phyloP scores from a whole-genome alignment of 2,888 invertebrate species.

The Dasypolia templi region DNA sequence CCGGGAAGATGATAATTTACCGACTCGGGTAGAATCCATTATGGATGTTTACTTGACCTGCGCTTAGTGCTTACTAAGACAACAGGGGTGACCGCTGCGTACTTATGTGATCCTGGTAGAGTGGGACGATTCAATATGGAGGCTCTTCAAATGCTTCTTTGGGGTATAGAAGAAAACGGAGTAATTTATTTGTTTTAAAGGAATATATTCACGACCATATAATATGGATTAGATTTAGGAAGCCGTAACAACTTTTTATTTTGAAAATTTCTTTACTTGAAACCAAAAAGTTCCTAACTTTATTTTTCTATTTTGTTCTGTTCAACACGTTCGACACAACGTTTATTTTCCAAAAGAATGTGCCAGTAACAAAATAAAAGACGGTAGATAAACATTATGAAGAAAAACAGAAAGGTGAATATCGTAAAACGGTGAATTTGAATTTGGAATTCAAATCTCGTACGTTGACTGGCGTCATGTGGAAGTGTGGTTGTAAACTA shows the following conservation, averaged over 20 bases:
- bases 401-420: constrained; percentile 88
- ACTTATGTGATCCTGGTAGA: constrained; percentile 73
- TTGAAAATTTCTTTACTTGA: not conserved
- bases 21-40: constrained; percentile 88
- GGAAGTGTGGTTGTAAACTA: constrained; percentile 55
- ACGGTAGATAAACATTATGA: constrained; percentile 87
- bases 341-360: constrained; percentile 25
- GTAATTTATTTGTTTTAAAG: constrained; percentile 10
- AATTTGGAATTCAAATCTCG: constrained; percentile 91
- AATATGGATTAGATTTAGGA: not conserved
- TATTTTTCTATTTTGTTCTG: not conserved
- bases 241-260: not conserved
- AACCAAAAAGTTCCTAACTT: not conserved
- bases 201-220: not conserved
- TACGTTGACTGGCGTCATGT: constrained; percentile 78
- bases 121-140: constrained; percentile 61
- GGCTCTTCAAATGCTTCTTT: constrained; percentile 63
- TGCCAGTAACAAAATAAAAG: constrained; percentile 83
- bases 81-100: constrained; percentile 84
- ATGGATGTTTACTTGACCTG: constrained; percentile 91
- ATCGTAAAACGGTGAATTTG: constrained; percentile 81
- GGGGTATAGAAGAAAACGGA: constrained; percentile 44
- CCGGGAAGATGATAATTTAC: constrained; percentile 89
- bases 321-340: not conserved
- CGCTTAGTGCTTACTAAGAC: constrained; percentile 90